phyloP scores from a whole-genome alignment of 2,888 invertebrate species.

The Eupeodes luniger region DNA sequence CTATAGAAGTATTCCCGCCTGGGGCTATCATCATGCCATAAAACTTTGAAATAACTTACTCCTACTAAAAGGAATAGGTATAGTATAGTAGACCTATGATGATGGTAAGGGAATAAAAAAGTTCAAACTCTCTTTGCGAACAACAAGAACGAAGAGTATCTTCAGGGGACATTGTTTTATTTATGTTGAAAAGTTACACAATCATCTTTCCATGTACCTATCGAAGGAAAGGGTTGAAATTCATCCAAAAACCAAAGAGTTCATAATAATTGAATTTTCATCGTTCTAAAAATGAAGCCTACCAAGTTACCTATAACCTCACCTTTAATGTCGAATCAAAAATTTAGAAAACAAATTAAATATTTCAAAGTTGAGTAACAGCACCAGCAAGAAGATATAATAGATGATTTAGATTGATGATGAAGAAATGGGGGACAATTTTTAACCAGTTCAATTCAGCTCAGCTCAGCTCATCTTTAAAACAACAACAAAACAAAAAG shows the following conservation, averaged over 20 bases:
- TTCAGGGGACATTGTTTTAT: conserved; percentile 28
- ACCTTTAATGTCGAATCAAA: conserved; percentile 5
- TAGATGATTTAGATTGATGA: conserved; percentile 19
- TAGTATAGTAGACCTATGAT: neutral
- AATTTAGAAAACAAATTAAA: conserved; percentile 14
- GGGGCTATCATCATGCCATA: conserved; percentile 30
- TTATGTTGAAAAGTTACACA: conserved; percentile 40
- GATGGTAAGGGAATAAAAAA: conserved; percentile 17
- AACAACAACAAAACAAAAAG: too few species aligned
- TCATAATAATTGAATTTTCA: conserved; percentile 28
- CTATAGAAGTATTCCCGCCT: conserved; percentile 19
- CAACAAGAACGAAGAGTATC: neutral
- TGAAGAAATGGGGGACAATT: conserved; percentile 2
- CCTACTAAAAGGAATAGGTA: neutral
- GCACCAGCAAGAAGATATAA: too few species aligned
- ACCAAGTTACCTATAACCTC: neutral
- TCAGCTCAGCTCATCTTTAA: too few species aligned
- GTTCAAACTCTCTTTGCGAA: neutral
- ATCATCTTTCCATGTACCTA: neutral
- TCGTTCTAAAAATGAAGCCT: neutral
- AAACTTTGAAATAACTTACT: conserved; percentile 34
- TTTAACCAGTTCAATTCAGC: neutral
- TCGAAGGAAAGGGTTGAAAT: neutral
- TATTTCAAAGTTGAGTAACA: conserved; percentile 16
- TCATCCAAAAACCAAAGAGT: neutral